Base-by-base conservation (phyloP, 2,113 vertebrate species). In the Bettongia penicillata region DNA sequence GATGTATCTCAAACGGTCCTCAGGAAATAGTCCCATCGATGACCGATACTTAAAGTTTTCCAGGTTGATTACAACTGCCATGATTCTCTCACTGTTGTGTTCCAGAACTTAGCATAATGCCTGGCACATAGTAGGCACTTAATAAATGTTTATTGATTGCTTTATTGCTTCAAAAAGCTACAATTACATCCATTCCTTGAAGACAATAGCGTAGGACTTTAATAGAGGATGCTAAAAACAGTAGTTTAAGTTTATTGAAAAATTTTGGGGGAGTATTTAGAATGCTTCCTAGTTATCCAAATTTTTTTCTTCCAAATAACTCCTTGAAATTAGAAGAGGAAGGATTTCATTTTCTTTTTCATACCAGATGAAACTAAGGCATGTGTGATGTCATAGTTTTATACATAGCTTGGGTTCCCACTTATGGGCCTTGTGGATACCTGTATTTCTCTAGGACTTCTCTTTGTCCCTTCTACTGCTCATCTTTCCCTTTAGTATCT, bases 371-470 rank as follows among this genome's bases (percentile, higher is more conserved):
- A 7, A 16, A 12, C 23, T 0, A 0, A 16, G 61, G 12, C 43
- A 51, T 3, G 11, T 0, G 0, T 1, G 0, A 0, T 10, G 0
- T 7, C 55, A 37, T 1, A 12, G 10, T 4, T 23, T 50, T 48
- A 53, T 22, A 49, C 19, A 0, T 0, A 7, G 9, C 8, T 0
- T 68, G 31, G 2, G 7, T 31, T n/a, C 22, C 14, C 47, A 0
- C 24, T 37, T 68, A 16, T 8, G 91, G 43, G 16, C 84, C 0
- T 0, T 8, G 57, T 84, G 43, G 31, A 53, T 11, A 68, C 0
- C 8, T 0, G 0, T 51, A 57, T 49, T 84, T 96, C 8, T 51
- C 31, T 48, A 10, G 0, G 0, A 12, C 0, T 0, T 96, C 47
- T 92, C 3, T 8, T 1, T 1, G 16, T 53, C 0, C 0, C 2